phyloP scores from a whole-genome alignment of 2,797 vertebrate genomes.

The Etheostoma nigrum region DNA sequence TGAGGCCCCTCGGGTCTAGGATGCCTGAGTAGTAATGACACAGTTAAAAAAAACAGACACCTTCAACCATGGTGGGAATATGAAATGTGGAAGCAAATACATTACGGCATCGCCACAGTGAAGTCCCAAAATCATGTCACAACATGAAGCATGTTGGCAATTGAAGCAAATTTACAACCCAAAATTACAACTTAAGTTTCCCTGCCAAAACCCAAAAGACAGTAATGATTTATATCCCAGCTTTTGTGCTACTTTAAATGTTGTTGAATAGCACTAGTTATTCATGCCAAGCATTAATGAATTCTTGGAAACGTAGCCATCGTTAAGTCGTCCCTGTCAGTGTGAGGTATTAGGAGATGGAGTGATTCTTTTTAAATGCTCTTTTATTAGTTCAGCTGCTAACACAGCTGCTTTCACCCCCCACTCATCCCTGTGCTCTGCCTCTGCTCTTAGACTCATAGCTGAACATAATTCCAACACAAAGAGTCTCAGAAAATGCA shows the following conservation, averaged over 20 bases:
- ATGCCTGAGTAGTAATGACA: neutral
- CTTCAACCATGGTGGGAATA: neutral
- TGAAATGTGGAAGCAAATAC: neutral
- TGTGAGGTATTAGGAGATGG: conserved; percentile 51
- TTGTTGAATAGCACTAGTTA: conserved; percentile 44
- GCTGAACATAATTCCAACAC: conserved; percentile 74
- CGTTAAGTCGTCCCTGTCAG: conserved; percentile 54
- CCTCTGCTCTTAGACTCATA: conserved; percentile 48
- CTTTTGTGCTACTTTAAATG: conserved; percentile 48
- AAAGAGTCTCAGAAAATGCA: conserved; percentile 68
- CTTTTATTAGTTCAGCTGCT: conserved; percentile 70
- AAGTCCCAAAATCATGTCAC: conserved; percentile 52
- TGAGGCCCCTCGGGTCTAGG: neutral
- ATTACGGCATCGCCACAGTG: conserved; percentile 18
- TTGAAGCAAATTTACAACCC: conserved; percentile 45
- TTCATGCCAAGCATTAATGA: conserved; percentile 59
- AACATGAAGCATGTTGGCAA: conserved; percentile 41
- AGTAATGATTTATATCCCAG: conserved; percentile 46
- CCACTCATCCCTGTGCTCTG: conserved; percentile 41
- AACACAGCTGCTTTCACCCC: conserved; percentile 63
- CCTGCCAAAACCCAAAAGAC: conserved; percentile 27
- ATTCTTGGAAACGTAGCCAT: conserved; percentile 49
- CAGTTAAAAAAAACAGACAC: neutral
- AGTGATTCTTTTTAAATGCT: conserved; percentile 63
- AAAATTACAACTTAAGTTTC: conserved; percentile 59